These are phyloP conservation scores for Neosalanx taihuensis DNA, from an alignment of 2,797 vertebrate species.

Conservation along the genomic window DNA sequence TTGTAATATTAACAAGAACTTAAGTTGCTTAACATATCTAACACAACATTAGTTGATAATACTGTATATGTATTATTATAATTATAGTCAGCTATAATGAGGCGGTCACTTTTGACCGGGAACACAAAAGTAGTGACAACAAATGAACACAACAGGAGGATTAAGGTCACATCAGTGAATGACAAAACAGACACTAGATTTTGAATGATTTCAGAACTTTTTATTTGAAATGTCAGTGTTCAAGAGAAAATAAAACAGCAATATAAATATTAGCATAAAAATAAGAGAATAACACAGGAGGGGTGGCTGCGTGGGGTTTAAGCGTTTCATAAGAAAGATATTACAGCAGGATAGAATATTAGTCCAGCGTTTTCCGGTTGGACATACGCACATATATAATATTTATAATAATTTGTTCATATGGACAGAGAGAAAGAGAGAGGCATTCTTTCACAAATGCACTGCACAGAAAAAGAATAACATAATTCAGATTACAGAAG, in stretches of 20 bases:
- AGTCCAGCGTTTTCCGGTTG: constrained; percentile 72
- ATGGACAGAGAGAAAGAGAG: constrained; percentile 76
- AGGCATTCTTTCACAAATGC: constrained; percentile 80
- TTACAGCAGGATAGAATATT: constrained; percentile 80
- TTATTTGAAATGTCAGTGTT: constrained; percentile 95
- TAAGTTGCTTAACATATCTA: no score
- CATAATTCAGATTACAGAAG: constrained; percentile 76
- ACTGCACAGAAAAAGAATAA: constrained; percentile 70
- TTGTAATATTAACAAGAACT: no score
- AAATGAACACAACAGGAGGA: no score
- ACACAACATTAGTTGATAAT: no score
- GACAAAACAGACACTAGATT: constrained; percentile 11
- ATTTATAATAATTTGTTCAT: constrained; percentile 81
- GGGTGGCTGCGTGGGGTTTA: constrained; percentile 71
- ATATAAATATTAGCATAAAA: constrained; percentile 99
- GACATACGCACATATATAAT: constrained; percentile 78
- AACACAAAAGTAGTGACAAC: no score
- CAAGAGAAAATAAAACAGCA: constrained; percentile 92
- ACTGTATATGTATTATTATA: no score
- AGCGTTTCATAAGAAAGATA: constrained; percentile 85
- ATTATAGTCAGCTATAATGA: no score
- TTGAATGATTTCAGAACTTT: constrained; percentile 81
- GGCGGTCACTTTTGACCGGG: no score
- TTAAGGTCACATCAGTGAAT: no score
- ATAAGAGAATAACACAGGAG: constrained; percentile 89